Percentiles rank a stretch among this genome's conserved stretches.
Conservation (phyloP, 2,113 vertebrate genomes). For the Cynoglossus semilaevis region DNA sequence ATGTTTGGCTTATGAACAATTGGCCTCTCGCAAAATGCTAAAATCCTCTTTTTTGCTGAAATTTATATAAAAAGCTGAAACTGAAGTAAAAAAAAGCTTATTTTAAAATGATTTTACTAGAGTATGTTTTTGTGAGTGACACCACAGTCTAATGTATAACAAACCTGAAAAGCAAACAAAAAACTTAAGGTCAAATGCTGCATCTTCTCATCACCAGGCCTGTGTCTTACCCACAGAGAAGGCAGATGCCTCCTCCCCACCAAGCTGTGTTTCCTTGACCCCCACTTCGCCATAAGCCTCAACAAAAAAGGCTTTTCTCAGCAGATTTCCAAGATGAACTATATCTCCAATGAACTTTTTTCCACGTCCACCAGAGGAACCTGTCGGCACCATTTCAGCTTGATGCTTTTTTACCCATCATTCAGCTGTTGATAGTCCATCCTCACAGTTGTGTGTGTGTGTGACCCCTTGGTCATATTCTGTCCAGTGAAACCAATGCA, state of each 20-base stretch:
- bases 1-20: too few species aligned
- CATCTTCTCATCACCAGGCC: background rate
- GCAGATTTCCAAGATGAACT: constrained; percentile 11
- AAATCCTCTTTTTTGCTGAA: too few species aligned
- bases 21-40: too few species aligned
- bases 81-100: too few species aligned
- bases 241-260: constrained; percentile 52
- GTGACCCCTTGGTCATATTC: too few species aligned
- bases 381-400: constrained; percentile 34
- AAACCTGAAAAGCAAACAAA: background rate
- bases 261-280: constrained; percentile 45
- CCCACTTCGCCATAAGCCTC: constrained; percentile 58
- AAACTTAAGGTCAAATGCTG: too few species aligned
- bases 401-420: background rate
- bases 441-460: background rate
- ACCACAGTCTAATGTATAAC: background rate
- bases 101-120: too few species aligned
- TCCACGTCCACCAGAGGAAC: constrained; percentile 32
- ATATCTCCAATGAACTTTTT: constrained; percentile 7
- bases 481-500: too few species aligned
- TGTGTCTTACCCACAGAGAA: constrained; percentile 74
- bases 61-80: too few species aligned
- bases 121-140: too few species aligned
- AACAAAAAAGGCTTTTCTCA: constrained; percentile 11
- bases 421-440: too few species aligned